These are phyloP conservation scores for Hafferia zeledoni DNA, from an alignment of 2,797 vertebrate genomes.

Conservation along the genomic window DNA sequence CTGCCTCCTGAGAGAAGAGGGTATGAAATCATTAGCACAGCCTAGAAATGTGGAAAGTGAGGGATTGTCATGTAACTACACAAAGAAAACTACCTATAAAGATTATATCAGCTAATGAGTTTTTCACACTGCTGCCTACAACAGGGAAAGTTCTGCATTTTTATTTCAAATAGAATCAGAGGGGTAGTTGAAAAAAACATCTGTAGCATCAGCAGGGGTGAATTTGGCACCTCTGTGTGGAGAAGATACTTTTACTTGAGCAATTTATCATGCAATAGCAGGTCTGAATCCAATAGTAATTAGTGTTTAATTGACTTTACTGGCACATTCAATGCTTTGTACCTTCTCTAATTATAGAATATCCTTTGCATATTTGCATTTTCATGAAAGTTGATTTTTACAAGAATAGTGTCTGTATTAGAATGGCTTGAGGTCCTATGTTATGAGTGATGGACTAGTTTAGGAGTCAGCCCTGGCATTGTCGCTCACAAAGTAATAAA, in stretches of 20 bases:
- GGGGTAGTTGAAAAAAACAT: conserved; percentile 55
- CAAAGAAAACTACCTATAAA: neutral
- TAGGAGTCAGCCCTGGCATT: neutral
- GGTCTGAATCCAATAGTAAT: conserved; percentile 74
- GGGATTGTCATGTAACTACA: neutral
- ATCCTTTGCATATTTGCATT: conserved; percentile 27
- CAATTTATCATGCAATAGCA: conserved; percentile 59
- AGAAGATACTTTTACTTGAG: conserved; percentile 52
- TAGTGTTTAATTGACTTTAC: conserved; percentile 78
- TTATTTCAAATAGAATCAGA: conserved; percentile 40
- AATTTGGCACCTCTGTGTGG: conserved; percentile 36
- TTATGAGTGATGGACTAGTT: conserved; percentile 13
- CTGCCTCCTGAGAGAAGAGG: conserved; percentile 15
- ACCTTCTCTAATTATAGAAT: conserved; percentile 34
- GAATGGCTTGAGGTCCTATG: neutral
- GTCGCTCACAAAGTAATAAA: conserved; percentile 22
- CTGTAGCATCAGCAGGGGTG: conserved; percentile 59
- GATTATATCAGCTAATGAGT: conserved; percentile 40
- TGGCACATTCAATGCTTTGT: conserved; percentile 56
- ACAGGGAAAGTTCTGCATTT: conserved; percentile 22
- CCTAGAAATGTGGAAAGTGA: neutral
- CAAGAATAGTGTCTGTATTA: neutral
- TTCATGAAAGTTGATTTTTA: conserved; percentile 37
- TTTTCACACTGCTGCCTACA: conserved; percentile 30
- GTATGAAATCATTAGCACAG: conserved; percentile 10